phyloP scores from a whole-genome alignment of 2,797 vertebrate genomes.

The Gallirallus australis region DNA sequence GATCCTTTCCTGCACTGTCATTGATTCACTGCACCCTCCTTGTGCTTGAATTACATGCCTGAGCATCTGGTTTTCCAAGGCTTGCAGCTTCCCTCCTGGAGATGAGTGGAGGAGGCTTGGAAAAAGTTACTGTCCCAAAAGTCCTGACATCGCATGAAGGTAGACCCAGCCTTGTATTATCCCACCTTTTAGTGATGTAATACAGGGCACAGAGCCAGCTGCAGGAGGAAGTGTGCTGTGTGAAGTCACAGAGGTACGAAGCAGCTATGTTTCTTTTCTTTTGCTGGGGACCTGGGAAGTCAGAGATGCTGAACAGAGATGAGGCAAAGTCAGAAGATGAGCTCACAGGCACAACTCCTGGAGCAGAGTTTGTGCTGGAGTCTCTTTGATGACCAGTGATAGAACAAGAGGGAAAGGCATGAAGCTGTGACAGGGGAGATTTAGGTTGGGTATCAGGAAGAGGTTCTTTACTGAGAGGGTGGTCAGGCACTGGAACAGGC shows the following conservation, averaged over 20 bases:
- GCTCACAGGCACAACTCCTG: not conserved
- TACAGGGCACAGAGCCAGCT: not conserved
- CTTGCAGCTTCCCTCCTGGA: not conserved
- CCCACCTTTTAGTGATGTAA: not conserved
- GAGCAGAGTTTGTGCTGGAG: not conserved
- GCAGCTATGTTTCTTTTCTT: not conserved
- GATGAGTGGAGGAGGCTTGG: not conserved
- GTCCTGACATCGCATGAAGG: not conserved
- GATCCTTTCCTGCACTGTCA: not conserved
- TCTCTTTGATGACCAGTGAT: too few species aligned
- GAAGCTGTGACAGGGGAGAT: too few species aligned
- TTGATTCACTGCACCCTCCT: not conserved
- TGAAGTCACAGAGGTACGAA: not conserved
- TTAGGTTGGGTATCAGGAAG: too few species aligned
- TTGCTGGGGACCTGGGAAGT: not conserved
- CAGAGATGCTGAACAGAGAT: not conserved
- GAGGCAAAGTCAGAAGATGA: not conserved
- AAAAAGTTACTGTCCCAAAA: not conserved
- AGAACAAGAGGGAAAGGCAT: too few species aligned
- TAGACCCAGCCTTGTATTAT: not conserved
- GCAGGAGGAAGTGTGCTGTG: not conserved
- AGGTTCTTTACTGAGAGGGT: too few species aligned
- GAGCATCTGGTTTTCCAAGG: not conserved
- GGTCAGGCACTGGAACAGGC: too few species aligned
- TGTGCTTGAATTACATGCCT: not conserved